Conservation (phyloP, 2,888 invertebrate species). For the Drosophila crucigera region DNA sequence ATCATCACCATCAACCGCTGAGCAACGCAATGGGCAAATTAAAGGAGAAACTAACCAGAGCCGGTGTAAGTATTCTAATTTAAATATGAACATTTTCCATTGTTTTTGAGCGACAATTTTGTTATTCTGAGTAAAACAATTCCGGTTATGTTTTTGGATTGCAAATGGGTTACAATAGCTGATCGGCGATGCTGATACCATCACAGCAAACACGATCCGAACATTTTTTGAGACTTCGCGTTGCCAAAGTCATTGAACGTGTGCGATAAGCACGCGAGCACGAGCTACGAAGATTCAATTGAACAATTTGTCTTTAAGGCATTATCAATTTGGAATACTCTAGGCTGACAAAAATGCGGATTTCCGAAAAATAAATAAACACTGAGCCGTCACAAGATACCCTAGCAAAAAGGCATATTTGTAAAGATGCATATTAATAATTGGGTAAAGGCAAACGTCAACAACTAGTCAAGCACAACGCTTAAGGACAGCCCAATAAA, state of each 20-base stretch:
- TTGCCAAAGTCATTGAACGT: conserved; percentile 6
- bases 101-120: neutral
- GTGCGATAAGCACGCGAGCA: neutral
- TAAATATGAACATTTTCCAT: neutral
- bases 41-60: conserved; percentile 84
- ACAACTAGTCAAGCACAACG: neutral
- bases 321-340: conserved; percentile 27
- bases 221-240: too few relatives aligned
- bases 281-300: neutral
- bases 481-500: neutral
- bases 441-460: neutral
- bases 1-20: conserved; percentile 72
- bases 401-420: neutral
- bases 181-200: neutral
- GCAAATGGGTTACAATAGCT: neutral
- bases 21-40: conserved; percentile 84
- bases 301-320: conserved; percentile 13
- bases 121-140: neutral
- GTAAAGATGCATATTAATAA: neutral
- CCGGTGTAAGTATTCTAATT: conserved; percentile 71
- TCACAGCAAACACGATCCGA: neutral
- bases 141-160: neutral
- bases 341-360: neutral
- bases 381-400: neutral
- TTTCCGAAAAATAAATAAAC: neutral